Base-by-base conservation (phyloP, 2,113 vertebrate genomes). In the Butorides virescens region DNA sequence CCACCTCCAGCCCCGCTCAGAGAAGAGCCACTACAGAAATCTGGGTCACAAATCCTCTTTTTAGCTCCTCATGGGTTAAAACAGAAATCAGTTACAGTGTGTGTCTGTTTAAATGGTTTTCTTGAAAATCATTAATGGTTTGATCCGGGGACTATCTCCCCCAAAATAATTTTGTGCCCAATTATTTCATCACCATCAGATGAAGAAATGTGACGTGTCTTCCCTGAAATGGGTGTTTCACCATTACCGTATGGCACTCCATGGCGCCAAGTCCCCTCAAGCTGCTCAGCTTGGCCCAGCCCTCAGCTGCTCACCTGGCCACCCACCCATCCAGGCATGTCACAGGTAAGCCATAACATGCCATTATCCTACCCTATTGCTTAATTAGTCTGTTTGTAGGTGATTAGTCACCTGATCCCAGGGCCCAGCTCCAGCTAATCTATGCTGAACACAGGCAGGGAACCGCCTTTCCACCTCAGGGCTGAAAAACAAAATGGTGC, bases 371-470 rank as follows among this genome's bases (percentile, higher is more conserved):
- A 39, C 39, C 25, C 81, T 61, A 65, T 2, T 53, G 39, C 91
- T 82, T 94, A 95, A 96, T 95, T 94, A 94, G 92, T 67, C 10
- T 2, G 72, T 73, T 91, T 95, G 86, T 5, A 91, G 91, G 79
- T 22, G 56, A 96, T 95, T 94, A 96, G 89, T 95, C 79, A 90
- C 65, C 76, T 85, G 86, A 94, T 90, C 56, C 49, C 47, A 76
- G 42, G 29, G 79, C 82, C 65, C 68, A 85, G 86, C 78, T 88
- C 79, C 76, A 87, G 86, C 62, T 77, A 72, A 92, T 81, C 77
- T 75, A 13, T 1, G 1, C 46, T 29, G 29, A 82, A 73, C 59
- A 39, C 27, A 50, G 67, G 61, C 42, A 49, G 72, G 86, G 75
- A 67, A 85, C 53, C 70, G 74, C 88, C 92, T 73, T 93, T 42